Evolutionary conservation across 2,113 vertebrate species (phyloP).

Genomic region (Notarius lentiginosus): DNA sequence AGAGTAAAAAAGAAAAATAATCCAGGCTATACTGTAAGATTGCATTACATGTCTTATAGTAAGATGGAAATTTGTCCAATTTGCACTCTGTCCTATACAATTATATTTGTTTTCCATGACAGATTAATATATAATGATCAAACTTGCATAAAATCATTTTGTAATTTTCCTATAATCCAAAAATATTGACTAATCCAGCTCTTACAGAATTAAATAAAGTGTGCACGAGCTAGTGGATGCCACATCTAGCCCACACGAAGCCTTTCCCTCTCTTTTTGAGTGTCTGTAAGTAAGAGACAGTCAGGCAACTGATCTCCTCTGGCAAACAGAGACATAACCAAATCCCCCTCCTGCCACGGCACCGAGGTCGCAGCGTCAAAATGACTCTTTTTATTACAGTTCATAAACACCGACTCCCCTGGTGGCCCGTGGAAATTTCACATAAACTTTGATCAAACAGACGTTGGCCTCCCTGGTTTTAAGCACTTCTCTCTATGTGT

Average conservation of each 20-base stretch:
- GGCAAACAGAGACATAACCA: constrained; percentile 90
- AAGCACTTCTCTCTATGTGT: constrained; percentile 67
- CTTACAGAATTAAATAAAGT: constrained; percentile 12
- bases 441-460: constrained; percentile 98
- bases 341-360: constrained; percentile 75
- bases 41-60: not conserved
- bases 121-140: not conserved
- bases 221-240: not conserved
- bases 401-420: constrained; percentile 94
- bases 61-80: not conserved
- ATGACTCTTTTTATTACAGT: constrained; percentile 99
- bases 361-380: constrained; percentile 87
- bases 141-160: not conserved
- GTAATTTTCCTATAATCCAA: not conserved
- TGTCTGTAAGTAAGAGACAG: constrained; percentile 42
- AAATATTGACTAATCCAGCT: not conserved
- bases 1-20: not conserved
- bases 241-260: not conserved
- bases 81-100: not conserved
- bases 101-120: too few species aligned
- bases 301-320: constrained; percentile 70
- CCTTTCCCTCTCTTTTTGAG: constrained; percentile 19
- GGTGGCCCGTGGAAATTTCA: constrained; percentile 87
- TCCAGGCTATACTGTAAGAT: not conserved
- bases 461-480: constrained; percentile 77